Evolutionary conservation across 2,113 vertebrate genomes (phyloP), one percentile per base, ranked within the genome.

Genomic region (Sinocyclocheilus anshuiensis): DNA sequence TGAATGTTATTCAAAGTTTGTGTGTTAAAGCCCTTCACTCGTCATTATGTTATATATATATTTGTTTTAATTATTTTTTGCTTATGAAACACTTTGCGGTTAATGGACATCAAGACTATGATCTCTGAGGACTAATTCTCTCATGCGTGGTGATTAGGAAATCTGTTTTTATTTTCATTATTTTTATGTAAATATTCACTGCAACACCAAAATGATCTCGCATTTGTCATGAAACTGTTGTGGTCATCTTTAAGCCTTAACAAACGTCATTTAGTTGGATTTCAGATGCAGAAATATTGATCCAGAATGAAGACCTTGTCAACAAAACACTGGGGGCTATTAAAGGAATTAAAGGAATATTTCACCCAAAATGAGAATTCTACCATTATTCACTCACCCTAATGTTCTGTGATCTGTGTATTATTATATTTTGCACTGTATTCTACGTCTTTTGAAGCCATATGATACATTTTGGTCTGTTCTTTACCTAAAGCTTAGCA

Each of bases 201-300:
- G 42, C 42, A 48, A 53, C 4, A 6, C 53, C 55, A 45, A 45
- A 45, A 29, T 55, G 2, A 5, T 26, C 22, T 67, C 20, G 0
- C 39, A 22, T 45, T 26, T 75, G 26, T 77, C 72, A 33, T 59
- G 67, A 15, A 59, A 61, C 33, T 36, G 24, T 24, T 77, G 45
- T 65, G 45, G 59, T 33, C 29, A 42, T 88, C 71, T 85, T 85
- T 71, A 85, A 76, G 87, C 87, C 84, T 88, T 88, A 77, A 83
- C 24, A 39, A 75, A 53, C 3, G 75, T 50, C 20, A 74, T 81
- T 48, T 76, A 18, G 26, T 59, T 55, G 8, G 48, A 77, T 65
- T 81, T n/a, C 69, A 55, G 77, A 65, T 72, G 63, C n/a, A 22
- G 67, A 63, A 86, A 10, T 11, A 57, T 11, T n/a, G 57, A 63